Evolutionary conservation across 2,888 invertebrate genomes (phyloP).

Genomic region (Campoletis raptor): DNA sequence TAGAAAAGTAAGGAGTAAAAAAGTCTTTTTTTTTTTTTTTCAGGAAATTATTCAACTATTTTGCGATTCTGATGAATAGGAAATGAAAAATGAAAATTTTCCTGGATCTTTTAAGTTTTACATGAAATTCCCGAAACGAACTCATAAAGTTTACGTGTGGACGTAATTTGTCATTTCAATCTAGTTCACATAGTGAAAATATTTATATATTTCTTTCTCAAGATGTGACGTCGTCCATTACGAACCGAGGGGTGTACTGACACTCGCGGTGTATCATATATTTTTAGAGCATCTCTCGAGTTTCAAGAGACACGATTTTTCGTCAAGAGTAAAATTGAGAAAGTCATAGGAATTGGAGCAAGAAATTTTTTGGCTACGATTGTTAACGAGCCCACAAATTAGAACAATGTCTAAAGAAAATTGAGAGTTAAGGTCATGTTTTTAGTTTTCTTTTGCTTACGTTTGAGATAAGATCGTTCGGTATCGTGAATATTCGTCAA

Average conservation of each 20-base stretch:
- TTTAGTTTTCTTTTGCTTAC: constrained; percentile 82
- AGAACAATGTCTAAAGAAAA: constrained; percentile 4
- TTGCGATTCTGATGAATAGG: background rate
- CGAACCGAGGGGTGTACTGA: constrained; percentile 58
- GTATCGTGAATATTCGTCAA: constrained; percentile 82
- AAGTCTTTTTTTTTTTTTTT: background rate
- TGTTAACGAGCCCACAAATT: background rate
- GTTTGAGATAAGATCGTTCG: constrained; percentile 87
- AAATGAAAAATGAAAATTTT: background rate
- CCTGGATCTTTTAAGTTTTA: background rate
- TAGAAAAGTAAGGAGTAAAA: too few relatives aligned
- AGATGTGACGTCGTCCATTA: constrained; percentile 28
- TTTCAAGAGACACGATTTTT: constrained; percentile 42
- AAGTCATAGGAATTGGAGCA: constrained; percentile 64
- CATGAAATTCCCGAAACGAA: background rate
- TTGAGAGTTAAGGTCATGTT: constrained; percentile 45
- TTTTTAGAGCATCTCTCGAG: constrained; percentile 65
- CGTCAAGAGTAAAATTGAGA: constrained; percentile 27
- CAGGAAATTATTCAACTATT: background rate
- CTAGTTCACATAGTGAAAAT: constrained; percentile 44
- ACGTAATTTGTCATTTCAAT: constrained; percentile 31
- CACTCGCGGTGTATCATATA: constrained; percentile 65
- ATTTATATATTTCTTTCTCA: constrained; percentile 18
- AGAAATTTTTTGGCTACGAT: constrained; percentile 36
- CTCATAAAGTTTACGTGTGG: constrained; percentile 18